A percentile compares a stretch with the other conserved stretches of the same genome.
These are phyloP conservation scores for Synanthedon formicaeformis DNA, from an alignment of 2,888 invertebrate genomes.

Conservation along the genomic window DNA sequence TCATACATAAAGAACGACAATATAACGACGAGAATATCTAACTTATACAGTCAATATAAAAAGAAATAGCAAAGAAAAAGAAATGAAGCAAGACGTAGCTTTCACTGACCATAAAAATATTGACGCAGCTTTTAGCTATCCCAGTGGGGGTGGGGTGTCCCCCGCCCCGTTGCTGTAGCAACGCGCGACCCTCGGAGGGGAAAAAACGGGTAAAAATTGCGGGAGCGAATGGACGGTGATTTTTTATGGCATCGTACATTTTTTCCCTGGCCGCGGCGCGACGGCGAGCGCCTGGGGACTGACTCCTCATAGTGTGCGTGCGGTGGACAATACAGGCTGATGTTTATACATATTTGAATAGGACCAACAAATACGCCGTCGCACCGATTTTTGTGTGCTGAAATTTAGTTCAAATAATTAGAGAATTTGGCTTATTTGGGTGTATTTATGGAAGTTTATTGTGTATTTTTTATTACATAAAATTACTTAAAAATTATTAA, in stretches of 20 bases:
- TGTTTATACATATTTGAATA: background rate
- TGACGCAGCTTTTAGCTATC: slow-evolving; percentile 48
- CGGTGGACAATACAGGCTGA: slow-evolving; percentile 23
- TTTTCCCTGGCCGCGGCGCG: slow-evolving; percentile 55
- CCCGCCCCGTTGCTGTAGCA: slow-evolving; percentile 46
- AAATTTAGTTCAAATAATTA: background rate
- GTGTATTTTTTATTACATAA: no score
- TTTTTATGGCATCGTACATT: slow-evolving; percentile 70
- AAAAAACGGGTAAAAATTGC: slow-evolving; percentile 70
- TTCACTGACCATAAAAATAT: slow-evolving; percentile 52
- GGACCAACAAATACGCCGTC: background rate
- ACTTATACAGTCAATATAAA: background rate
- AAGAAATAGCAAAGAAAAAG: slow-evolving; percentile 4
- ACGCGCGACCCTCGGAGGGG: slow-evolving; percentile 65
- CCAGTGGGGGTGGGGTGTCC: slow-evolving; percentile 28
- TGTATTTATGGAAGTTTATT: no score
- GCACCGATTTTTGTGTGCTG: background rate
- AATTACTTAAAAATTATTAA: no score
- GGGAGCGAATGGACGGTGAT: slow-evolving; percentile 64
- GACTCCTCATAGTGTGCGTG: slow-evolving; percentile 27
- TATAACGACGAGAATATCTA: slow-evolving; percentile 6
- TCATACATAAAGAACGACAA: background rate
- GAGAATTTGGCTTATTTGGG: no score
- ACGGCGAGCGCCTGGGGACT: slow-evolving; percentile 26
- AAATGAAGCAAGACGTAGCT: slow-evolving; percentile 11